These are phyloP conservation scores for Romanogobio albipinnatus DNA, from an alignment of 2,113 vertebrate species.

Conservation along the genomic window DNA sequence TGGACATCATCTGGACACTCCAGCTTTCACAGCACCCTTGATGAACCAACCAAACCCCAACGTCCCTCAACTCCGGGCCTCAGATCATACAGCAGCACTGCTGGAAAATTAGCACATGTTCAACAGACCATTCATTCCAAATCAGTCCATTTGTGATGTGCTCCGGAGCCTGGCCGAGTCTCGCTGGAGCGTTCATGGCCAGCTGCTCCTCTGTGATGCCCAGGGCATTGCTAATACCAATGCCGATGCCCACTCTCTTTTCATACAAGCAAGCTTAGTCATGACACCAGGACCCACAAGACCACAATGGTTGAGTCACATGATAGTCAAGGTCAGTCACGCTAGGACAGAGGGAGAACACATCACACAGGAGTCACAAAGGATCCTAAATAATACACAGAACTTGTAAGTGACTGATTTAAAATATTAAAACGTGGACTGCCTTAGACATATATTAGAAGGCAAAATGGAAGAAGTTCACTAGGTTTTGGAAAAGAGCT, in stretches of 20 bases:
- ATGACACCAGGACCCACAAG: conserved; percentile 70
- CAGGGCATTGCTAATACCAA: conserved; percentile 58
- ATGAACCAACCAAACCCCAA: conserved; percentile 43
- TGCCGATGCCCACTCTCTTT: conserved; percentile 36
- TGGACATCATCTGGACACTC: conserved; percentile 16
- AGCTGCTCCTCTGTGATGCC: conserved; percentile 69
- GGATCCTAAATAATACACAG: neutral
- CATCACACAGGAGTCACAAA: neutral
- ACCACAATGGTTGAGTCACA: conserved; percentile 71
- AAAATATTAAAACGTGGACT: neutral
- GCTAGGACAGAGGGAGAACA: neutral
- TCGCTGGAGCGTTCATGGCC: conserved; percentile 69
- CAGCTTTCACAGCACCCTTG: conserved; percentile 37
- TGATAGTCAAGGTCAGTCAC: conserved; percentile 7
- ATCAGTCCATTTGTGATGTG: conserved; percentile 61
- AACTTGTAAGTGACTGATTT: neutral
- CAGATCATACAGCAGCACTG: conserved; percentile 52
- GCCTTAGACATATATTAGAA: neutral
- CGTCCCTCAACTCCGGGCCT: conserved; percentile 65
- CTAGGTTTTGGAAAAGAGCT: conserved; percentile 7
- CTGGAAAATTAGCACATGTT: conserved; percentile 78
- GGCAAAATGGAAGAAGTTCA: neutral
- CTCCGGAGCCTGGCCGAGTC: conserved; percentile 32
- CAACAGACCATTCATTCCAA: conserved; percentile 65
- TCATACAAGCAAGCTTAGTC: conserved; percentile 58